phyloP scores from a whole-genome alignment of 1,140 invertebrate species.

The Ceratosolen fusciceps region DNA sequence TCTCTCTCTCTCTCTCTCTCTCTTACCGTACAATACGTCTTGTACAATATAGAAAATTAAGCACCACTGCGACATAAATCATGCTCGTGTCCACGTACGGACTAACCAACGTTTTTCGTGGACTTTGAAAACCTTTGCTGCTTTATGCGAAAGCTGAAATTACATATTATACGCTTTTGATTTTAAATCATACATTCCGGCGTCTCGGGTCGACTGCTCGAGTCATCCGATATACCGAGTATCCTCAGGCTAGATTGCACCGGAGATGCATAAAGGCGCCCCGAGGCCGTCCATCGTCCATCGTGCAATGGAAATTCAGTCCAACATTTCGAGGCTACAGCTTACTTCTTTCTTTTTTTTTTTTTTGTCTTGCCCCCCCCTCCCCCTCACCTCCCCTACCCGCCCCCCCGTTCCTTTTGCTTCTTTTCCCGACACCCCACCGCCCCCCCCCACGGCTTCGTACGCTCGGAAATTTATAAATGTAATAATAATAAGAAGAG shows the following conservation, averaged over 20 bases:
- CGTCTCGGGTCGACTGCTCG: neutral
- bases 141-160: neutral
- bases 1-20: no score
- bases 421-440: neutral
- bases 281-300: neutral
- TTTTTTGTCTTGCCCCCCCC: neutral
- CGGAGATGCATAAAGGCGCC: neutral
- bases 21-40: no score
- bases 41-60: no score
- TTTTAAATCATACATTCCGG: neutral
- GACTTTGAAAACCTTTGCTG: neutral
- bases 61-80: no score
- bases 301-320: neutral
- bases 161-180: neutral
- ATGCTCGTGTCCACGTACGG: no score
- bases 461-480: neutral
- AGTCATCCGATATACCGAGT: neutral
- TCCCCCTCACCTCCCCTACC: no score
- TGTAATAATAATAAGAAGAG: no score
- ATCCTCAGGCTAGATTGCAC: neutral
- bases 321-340: constrained; percentile 2
- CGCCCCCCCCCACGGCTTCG: neutral
- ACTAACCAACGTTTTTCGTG: no score
- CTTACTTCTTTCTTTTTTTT: no score
- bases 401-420: no score